A percentile compares a stretch with the other conserved stretches of the same genome.
These are phyloP conservation scores for Anastatus disparis DNA, from an alignment of 1,140 invertebrate species.

Conservation along the genomic window DNA sequence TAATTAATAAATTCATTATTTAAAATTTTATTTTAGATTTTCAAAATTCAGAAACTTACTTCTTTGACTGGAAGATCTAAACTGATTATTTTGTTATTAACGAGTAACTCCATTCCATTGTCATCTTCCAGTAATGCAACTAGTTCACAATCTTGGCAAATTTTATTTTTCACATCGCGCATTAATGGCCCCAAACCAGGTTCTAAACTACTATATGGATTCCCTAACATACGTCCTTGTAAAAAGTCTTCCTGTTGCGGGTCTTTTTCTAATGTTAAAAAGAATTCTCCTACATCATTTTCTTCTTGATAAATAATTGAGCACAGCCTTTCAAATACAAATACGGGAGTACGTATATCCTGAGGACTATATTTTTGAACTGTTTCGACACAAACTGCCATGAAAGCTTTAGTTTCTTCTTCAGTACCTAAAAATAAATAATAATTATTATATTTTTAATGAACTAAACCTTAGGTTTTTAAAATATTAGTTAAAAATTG, in stretches of 20 bases:
- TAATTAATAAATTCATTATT: conserved; percentile 10
- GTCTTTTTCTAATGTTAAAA: conserved; percentile 96
- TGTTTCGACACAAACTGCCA: conserved; percentile 96
- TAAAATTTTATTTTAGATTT: neutral
- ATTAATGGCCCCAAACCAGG: conserved; percentile 94
- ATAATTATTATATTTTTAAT: too few species aligned
- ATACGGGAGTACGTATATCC: conserved; percentile 95
- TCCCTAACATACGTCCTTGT: conserved; percentile 96
- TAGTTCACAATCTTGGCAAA: conserved; percentile 96
- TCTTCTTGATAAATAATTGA: conserved; percentile 98
- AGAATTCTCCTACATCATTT: conserved; percentile 96
- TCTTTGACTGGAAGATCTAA: conserved; percentile 96
- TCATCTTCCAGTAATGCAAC: conserved; percentile 97
- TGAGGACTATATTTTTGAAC: conserved; percentile 92
- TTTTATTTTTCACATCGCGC: conserved; percentile 99
- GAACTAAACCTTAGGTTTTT: too few species aligned
- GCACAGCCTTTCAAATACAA: conserved; percentile 96
- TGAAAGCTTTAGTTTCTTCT: conserved; percentile 95
- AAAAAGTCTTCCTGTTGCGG: conserved; percentile 98
- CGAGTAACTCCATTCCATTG: conserved; percentile 98
- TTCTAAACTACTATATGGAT: conserved; percentile 95
- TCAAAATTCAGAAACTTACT: conserved; percentile 64
- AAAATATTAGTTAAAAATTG: too few species aligned
- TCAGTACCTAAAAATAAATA: conserved; percentile 82
- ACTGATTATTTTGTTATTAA: conserved; percentile 98